Evolutionary conservation across 2,888 invertebrate species (phyloP).

Genomic region (Melanostoma mellinum): DNA sequence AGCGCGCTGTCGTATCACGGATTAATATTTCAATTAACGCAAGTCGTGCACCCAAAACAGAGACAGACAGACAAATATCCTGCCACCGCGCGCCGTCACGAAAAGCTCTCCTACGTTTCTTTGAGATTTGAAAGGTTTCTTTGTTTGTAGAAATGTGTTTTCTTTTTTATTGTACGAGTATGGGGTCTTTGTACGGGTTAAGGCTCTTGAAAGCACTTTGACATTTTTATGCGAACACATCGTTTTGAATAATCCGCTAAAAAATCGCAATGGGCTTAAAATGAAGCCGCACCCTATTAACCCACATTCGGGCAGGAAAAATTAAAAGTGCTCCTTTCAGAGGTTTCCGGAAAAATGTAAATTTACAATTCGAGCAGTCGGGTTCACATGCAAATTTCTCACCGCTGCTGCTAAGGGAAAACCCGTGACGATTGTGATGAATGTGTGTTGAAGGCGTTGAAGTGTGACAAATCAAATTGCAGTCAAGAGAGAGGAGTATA

Average conservation of each 20-base stretch:
- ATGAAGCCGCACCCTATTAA: slow-evolving; percentile 22
- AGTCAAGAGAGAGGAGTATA: slow-evolving; percentile 42
- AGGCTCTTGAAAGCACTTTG: background rate
- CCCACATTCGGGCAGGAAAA: slow-evolving; percentile 24
- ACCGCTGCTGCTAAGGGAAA: slow-evolving; percentile 12
- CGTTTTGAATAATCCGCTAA: slow-evolving; percentile 43
- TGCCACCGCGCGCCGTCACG: background rate
- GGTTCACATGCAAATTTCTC: slow-evolving; percentile 22
- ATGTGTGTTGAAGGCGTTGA: slow-evolving; percentile 22
- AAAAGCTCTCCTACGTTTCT: background rate
- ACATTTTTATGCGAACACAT: slow-evolving; percentile 23
- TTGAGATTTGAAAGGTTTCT: slow-evolving; percentile 34
- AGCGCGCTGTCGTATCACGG: slow-evolving; percentile 14
- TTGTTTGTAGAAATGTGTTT: background rate
- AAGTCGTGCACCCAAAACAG: slow-evolving; percentile 18
- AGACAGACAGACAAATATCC: slow-evolving; percentile 1
- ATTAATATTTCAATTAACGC: slow-evolving; percentile 60
- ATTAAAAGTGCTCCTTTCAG: background rate
- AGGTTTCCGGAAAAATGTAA: slow-evolving; percentile 34
- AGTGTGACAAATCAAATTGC: slow-evolving; percentile 52
- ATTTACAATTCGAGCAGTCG: slow-evolving; percentile 19
- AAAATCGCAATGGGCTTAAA: slow-evolving; percentile 40
- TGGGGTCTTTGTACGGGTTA: background rate
- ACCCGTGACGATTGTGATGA: slow-evolving; percentile 2
- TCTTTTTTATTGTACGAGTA: too few species aligned